phyloP scores from a whole-genome alignment of 2,888 invertebrate genomes.

The Phania funesta region DNA sequence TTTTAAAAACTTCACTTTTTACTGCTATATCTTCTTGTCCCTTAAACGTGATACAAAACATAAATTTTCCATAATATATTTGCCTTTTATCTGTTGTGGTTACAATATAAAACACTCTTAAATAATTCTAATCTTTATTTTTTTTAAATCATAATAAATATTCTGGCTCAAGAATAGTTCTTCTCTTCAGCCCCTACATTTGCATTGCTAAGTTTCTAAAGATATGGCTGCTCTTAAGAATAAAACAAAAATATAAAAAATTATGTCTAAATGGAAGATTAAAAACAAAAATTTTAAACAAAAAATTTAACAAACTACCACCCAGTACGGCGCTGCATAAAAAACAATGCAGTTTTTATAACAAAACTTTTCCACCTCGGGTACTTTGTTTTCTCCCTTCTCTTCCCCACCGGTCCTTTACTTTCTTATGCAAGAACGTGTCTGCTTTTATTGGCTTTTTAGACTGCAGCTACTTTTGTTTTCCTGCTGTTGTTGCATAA shows the following conservation, averaged over 20 bases:
- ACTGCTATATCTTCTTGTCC: too few relatives aligned
- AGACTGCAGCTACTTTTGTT: slow-evolving; percentile 32
- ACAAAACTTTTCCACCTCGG: neutral
- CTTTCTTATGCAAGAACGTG: neutral
- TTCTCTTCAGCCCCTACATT: neutral
- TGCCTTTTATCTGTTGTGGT: too few relatives aligned
- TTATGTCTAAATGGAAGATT: slow-evolving; percentile 31
- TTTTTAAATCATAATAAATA: slow-evolving; percentile 49
- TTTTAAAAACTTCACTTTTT: too few relatives aligned
- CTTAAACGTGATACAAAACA: too few relatives aligned
- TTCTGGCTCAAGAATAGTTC: slow-evolving; percentile 54
- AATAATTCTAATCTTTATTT: slow-evolving; percentile 50
- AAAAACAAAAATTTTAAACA: neutral
- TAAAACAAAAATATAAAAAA: neutral
- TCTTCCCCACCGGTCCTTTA: neutral
- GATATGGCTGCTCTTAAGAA: slow-evolving; percentile 15
- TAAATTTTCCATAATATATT: too few relatives aligned
- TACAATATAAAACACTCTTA: slow-evolving; percentile 42
- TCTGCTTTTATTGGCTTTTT: neutral
- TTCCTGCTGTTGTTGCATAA: slow-evolving; percentile 64
- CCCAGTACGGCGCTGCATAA: neutral
- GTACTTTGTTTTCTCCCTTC: neutral
- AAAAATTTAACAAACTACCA: slow-evolving; percentile 19
- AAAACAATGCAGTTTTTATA: neutral
- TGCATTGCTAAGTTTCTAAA: slow-evolving; percentile 12